phyloP scores from a whole-genome alignment of 2,113 vertebrate species.

The Falcunculus frontatus region DNA sequence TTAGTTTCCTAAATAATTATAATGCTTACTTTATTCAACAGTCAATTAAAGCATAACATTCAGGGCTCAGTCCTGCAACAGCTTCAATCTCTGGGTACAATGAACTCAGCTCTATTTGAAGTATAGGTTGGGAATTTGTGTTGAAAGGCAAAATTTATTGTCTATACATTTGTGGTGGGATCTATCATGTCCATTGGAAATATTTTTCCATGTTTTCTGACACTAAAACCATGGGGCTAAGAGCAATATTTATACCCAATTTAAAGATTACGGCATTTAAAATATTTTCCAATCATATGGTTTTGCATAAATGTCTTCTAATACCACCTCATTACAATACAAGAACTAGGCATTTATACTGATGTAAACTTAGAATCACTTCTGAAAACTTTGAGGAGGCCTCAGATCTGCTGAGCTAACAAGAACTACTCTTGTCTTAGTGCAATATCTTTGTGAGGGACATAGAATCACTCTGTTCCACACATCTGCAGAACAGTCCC shows the following conservation, averaged over 20 bases:
- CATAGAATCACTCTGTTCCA: not conserved
- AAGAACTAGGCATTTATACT: not conserved
- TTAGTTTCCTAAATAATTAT: not conserved
- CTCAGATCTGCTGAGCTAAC: not conserved
- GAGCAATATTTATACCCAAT: not conserved
- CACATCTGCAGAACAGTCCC: not conserved
- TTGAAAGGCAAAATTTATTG: not conserved
- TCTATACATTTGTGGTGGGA: not conserved
- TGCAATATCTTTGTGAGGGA: not conserved
- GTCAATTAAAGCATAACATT: not conserved
- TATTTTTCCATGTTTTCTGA: not conserved
- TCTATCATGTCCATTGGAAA: not conserved
- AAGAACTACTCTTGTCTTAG: not conserved
- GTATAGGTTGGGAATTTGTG: not conserved
- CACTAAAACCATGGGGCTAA: not conserved
- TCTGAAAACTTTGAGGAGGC: not conserved
- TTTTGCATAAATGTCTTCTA: not conserved
- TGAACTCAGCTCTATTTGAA: not conserved
- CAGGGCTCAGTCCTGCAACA: not conserved
- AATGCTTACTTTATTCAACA: not conserved
- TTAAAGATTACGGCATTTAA: not conserved
- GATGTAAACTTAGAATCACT: not conserved
- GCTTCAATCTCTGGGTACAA: not conserved
- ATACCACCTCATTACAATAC: not conserved
- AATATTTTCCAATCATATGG: not conserved